phyloP scores from a whole-genome alignment of 2,888 invertebrate genomes.

The Caenorhabditis japonica region DNA sequence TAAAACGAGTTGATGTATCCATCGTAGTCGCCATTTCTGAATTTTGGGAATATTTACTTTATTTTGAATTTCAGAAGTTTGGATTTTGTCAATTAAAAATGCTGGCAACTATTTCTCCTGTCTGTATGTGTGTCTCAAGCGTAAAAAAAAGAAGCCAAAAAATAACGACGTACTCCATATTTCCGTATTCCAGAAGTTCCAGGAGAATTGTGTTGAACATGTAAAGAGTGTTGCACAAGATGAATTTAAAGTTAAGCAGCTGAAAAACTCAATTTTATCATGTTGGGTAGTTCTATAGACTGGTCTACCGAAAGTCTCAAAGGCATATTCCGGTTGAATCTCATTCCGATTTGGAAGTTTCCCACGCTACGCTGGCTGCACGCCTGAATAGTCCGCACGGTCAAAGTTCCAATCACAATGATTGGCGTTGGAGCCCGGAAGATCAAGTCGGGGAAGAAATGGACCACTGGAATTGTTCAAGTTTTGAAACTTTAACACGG shows the following conservation, averaged over 20 bases:
- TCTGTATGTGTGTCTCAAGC: too few species aligned
- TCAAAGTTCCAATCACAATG: slow-evolving; percentile 71
- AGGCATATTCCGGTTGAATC: slow-evolving; percentile 61
- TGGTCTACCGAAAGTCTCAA: slow-evolving; percentile 61
- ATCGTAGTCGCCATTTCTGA: slow-evolving; percentile 54
- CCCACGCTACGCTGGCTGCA: slow-evolving; percentile 63
- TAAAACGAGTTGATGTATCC: slow-evolving; percentile 70
- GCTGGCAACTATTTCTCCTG: too few species aligned
- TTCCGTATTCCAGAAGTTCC: slow-evolving; percentile 72
- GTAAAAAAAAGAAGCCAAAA: background rate
- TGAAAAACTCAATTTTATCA: too few species aligned
- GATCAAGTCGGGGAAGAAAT: slow-evolving; percentile 74
- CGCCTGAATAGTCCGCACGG: slow-evolving; percentile 71
- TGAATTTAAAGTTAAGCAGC: slow-evolving; percentile 75
- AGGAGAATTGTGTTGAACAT: slow-evolving; percentile 76
- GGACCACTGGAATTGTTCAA: slow-evolving; percentile 68
- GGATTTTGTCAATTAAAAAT: too few species aligned
- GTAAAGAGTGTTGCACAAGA: slow-evolving; percentile 76
- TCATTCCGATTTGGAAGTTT: slow-evolving; percentile 53
- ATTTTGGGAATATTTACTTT: background rate
- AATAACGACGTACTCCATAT: slow-evolving; percentile 42
- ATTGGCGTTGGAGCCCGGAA: slow-evolving; percentile 76
- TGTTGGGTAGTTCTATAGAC: too few species aligned
- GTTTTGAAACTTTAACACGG: background rate
- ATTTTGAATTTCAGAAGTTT: too few species aligned